Conservation (phyloP, 2,888 invertebrate species). For the Xanthorhoe spadicearia region DNA sequence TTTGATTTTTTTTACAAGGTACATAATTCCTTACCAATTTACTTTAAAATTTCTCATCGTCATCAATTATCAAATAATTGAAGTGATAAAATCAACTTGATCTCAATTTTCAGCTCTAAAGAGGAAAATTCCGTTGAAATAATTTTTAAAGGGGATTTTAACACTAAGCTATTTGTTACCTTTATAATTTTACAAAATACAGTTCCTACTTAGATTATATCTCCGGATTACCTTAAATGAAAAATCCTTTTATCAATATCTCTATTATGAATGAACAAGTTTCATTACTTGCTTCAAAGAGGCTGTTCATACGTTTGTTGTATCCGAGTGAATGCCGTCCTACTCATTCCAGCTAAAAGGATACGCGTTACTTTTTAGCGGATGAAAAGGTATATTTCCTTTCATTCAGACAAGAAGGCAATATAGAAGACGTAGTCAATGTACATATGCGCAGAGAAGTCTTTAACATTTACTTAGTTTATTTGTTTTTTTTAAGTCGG, state of each 20-base stretch:
- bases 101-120: too few relatives aligned
- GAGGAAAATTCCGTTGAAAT: too few relatives aligned
- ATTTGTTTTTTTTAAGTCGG: too few relatives aligned
- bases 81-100: too few relatives aligned
- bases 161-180: too few relatives aligned
- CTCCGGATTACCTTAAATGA: not conserved
- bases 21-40: too few relatives aligned
- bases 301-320: slow-evolving; percentile 53
- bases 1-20: too few relatives aligned
- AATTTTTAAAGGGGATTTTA: too few relatives aligned
- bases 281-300: slow-evolving; percentile 45
- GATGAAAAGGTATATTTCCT: slow-evolving; percentile 45
- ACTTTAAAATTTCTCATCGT: too few relatives aligned
- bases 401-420: slow-evolving; percentile 34
- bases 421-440: not conserved
- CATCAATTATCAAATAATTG: too few relatives aligned
- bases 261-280: slow-evolving; percentile 16
- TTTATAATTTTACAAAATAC: not conserved
- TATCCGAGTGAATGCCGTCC: slow-evolving; percentile 51
- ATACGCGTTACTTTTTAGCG: slow-evolving; percentile 51
- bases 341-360: slow-evolving; percentile 60
- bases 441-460: not conserved
- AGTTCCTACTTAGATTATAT: too few relatives aligned
- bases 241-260: not conserved
- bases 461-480: not conserved